Evolutionary conservation across 37 sponge, comb jelly and placozoan genomes (phyloP).

Genomic region (Bolinopsis microptera): DNA sequence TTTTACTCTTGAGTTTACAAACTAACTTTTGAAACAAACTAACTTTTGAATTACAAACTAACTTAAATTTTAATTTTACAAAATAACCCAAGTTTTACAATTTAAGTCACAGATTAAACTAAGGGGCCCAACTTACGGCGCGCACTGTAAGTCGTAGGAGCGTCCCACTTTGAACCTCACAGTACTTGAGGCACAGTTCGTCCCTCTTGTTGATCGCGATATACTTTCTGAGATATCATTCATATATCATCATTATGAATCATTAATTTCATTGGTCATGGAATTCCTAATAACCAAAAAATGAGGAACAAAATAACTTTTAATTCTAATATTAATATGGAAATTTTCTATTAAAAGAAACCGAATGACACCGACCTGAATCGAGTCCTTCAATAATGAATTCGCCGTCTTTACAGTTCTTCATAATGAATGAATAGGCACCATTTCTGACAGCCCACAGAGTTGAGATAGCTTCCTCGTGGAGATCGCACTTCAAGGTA

Average conservation of each 20-base stretch:
- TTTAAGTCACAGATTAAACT: too few relatives aligned
- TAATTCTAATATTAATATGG: too few relatives aligned
- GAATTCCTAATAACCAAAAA: too few relatives aligned
- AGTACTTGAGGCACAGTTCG: background rate
- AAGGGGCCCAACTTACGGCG: too few relatives aligned
- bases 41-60: background rate
- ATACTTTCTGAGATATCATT: background rate
- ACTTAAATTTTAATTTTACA: too few relatives aligned
- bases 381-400: background rate
- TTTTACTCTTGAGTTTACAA: background rate
- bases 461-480: background rate
- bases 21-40: too few relatives aligned
- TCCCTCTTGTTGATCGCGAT: background rate
- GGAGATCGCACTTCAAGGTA: background rate
- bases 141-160: background rate
- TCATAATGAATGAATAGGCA: background rate
- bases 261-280: too few relatives aligned
- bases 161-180: background rate
- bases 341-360: too few relatives aligned
- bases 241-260: too few relatives aligned
- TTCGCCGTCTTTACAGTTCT: background rate
- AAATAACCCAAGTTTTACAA: too few relatives aligned
- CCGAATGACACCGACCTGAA: background rate
- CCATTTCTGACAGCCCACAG: slow-evolving; percentile 13
- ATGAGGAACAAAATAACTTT: too few relatives aligned